phyloP scores from a whole-genome alignment of 1,140 invertebrate genomes.

The Heliconius himera region DNA sequence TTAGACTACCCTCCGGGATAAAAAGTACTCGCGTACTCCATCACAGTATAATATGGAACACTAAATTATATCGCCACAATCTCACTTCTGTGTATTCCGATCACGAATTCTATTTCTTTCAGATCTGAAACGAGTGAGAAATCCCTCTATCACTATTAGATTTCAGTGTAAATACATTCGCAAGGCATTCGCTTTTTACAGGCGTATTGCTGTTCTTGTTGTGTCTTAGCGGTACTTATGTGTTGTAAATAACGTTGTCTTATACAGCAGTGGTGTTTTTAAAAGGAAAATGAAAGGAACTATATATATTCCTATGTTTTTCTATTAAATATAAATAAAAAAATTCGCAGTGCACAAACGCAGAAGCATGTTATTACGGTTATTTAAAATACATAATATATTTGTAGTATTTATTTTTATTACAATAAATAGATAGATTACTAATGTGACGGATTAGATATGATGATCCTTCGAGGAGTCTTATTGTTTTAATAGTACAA shows the following conservation, averaged over 20 bases:
- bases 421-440: too few relatives aligned
- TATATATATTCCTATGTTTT: background rate
- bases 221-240: background rate
- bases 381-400: too few relatives aligned
- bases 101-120: slow-evolving; percentile 45
- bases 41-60: slow-evolving; percentile 49
- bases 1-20: slow-evolving; percentile 54
- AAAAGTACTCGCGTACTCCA: slow-evolving; percentile 59
- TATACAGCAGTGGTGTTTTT: background rate
- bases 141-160: slow-evolving; percentile 47
- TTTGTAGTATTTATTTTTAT: too few relatives aligned
- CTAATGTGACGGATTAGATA: too few relatives aligned
- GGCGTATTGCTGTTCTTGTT: background rate
- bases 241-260: background rate
- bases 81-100: slow-evolving; percentile 44
- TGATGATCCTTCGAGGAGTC: too few relatives aligned
- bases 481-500: too few relatives aligned
- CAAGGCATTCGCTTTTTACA: slow-evolving; percentile 34
- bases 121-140: slow-evolving; percentile 71
- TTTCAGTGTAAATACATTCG: slow-evolving; percentile 40
- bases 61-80: slow-evolving; percentile 45
- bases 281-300: background rate
- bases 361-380: background rate
- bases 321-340: background rate
- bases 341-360: slow-evolving; percentile 36